Percentiles rank a stretch among this genome's conserved stretches.
Evolutionary conservation across 2,888 invertebrate genomes (phyloP).

Genomic region (Diloba caeruleocephala): DNA sequence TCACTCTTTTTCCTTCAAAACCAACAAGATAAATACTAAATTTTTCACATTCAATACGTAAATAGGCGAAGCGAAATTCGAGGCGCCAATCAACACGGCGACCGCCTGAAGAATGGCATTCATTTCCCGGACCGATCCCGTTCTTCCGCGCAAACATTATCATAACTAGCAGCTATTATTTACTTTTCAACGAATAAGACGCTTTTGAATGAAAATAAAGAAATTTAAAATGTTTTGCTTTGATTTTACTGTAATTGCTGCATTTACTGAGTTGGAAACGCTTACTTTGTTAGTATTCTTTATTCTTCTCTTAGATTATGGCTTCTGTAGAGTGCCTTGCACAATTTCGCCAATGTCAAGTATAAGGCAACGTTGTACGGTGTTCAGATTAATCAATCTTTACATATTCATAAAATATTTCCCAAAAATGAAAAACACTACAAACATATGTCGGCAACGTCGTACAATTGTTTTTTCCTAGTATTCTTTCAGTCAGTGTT

Average conservation of each 20-base stretch:
- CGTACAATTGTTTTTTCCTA: too few relatives aligned
- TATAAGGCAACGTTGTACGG: too few relatives aligned
- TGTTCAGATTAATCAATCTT: too few relatives aligned
- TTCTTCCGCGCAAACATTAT: slow-evolving; percentile 75
- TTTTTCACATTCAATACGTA: slow-evolving; percentile 44
- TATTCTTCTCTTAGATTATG: too few relatives aligned
- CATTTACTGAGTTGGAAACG: too few relatives aligned
- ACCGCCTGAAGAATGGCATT: slow-evolving; percentile 72
- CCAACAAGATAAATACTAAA: slow-evolving; percentile 22
- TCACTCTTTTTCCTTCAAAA: slow-evolving; percentile 11
- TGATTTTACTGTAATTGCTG: slow-evolving; percentile 22
- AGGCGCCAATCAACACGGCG: slow-evolving; percentile 70
- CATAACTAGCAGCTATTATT: slow-evolving; percentile 73
- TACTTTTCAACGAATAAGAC: slow-evolving; percentile 53
- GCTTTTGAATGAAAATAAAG: slow-evolving; percentile 19
- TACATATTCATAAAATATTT: too few relatives aligned
- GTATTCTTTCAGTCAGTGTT: too few relatives aligned
- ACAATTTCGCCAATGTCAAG: too few relatives aligned
- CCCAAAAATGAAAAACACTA: too few relatives aligned
- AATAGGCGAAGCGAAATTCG: slow-evolving; percentile 59
- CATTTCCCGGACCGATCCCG: slow-evolving; percentile 77
- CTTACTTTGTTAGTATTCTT: too few relatives aligned
- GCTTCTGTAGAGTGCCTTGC: too few relatives aligned
- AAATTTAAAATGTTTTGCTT: slow-evolving; percentile 12
- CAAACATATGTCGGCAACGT: too few relatives aligned